These are phyloP conservation scores for Turritopsis dohrnii DNA, from an alignment of 30 jellyfish, hydroid and myxozoan species.

Conservation along the genomic window DNA sequence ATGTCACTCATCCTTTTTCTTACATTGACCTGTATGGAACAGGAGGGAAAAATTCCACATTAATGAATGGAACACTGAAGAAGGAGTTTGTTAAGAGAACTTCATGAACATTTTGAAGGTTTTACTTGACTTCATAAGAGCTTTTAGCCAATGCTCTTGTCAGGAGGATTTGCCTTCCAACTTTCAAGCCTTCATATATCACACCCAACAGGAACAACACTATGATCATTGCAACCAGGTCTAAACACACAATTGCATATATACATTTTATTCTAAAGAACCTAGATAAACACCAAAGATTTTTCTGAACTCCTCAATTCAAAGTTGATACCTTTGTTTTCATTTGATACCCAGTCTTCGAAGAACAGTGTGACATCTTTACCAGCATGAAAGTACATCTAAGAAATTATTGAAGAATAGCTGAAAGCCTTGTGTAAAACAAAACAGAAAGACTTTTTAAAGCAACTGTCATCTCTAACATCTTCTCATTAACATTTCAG, in stretches of 20 bases:
- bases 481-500: not conserved
- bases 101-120: too few species aligned
- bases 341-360: not conserved
- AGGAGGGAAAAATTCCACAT: too few species aligned
- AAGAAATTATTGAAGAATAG: not conserved
- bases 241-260: too few species aligned
- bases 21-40: too few species aligned
- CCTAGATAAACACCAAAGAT: not conserved
- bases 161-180: not conserved
- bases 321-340: not conserved
- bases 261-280: not conserved
- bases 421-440: not conserved
- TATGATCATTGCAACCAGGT: slow-evolving; percentile 51
- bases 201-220: slow-evolving; percentile 52
- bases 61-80: too few species aligned
- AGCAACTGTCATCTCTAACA: not conserved
- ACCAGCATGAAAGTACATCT: not conserved
- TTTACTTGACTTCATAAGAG: not conserved
- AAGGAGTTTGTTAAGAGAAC: too few species aligned
- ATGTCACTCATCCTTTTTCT: too few species aligned
- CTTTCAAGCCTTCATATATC: slow-evolving; percentile 60
- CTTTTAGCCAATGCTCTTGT: not conserved
- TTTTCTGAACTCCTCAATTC: too few species aligned
- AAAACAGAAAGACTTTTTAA: not conserved
- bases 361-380: not conserved